Base-by-base conservation (phyloP, 2,797 vertebrate species). In the Acanthurus tractus region DNA sequence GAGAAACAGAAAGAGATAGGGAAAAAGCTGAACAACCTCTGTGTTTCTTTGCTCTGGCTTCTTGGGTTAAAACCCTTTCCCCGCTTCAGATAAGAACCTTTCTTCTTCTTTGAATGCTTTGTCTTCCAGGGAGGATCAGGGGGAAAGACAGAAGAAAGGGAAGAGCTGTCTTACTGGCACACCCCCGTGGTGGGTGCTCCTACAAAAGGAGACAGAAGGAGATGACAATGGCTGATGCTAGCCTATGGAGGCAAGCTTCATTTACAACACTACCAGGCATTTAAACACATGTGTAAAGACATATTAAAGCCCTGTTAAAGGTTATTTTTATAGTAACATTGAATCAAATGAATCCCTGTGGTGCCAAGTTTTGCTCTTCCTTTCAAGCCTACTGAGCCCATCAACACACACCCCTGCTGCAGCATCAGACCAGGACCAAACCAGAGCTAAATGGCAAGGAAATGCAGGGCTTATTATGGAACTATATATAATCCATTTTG, bases 91-190 rank as follows among this genome's bases (percentile, higher is more conserved):
- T 87, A 91, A 93, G 88, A 91, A 75, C 79, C 80, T 82, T 80
- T 90, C 78, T 79, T 84, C 80, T 53, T 79, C 85, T 88, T 86
- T 88, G 68, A 87, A 82, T 82, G 70, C 88, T 92, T 92, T 94
- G 92, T 94, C 86, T 90, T 79, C 63, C 63, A 86, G 85, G 70
- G 84, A 86, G 38, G 86, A 90, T 88, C 59, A 79, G 79, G 89
- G 88, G 57, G 52, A 73, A 83, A 64, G 68, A 54, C 59, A 84
- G 82, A 82, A 83, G 74, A 78, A 79, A 83, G 71, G 67, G 48
- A 72, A 64, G 68, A 63, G 81, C 82, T 78, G 79, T 85, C 77
- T 86, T 79, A 58, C 82, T 85, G 82, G 79, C 74, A 77, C 90
- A 84, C 85, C 88, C 86, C 84, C 65, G 76, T 59, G 78, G 91